phyloP scores from a whole-genome alignment of 30 jellyfish, hydroid and myxozoan genomes.

The Mastigias papua region DNA sequence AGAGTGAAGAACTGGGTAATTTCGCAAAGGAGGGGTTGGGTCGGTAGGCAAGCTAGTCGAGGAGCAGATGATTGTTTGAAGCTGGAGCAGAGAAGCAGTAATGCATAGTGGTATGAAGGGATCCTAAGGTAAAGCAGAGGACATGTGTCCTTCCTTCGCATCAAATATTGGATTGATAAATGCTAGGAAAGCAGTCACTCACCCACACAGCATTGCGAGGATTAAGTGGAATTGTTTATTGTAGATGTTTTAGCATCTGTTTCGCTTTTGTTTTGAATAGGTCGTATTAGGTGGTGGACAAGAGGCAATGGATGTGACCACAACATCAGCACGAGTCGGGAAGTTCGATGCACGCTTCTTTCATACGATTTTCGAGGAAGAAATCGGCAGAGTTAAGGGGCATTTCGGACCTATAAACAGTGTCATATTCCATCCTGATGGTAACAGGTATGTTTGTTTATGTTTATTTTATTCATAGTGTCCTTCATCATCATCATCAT shows the following conservation, averaged over 20 bases:
- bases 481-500: too few relatives aligned
- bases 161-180: too few relatives aligned
- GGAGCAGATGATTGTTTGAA: too few relatives aligned
- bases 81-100: too few relatives aligned
- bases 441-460: slow-evolving; percentile 73
- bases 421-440: slow-evolving; percentile 94
- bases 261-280: slow-evolving; percentile 16
- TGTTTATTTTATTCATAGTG: neutral
- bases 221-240: neutral
- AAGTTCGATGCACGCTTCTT: slow-evolving; percentile 96
- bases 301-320: slow-evolving; percentile 99
- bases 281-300: slow-evolving; percentile 99
- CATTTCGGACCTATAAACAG: slow-evolving; percentile 98
- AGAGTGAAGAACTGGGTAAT: too few relatives aligned
- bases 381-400: slow-evolving; percentile 97
- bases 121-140: too few relatives aligned
- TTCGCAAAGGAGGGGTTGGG: too few relatives aligned
- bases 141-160: too few relatives aligned
- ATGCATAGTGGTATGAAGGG: too few relatives aligned
- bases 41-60: too few relatives aligned
- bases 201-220: too few relatives aligned
- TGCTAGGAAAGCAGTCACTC: too few relatives aligned
- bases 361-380: slow-evolving; percentile 97
- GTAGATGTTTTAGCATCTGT: neutral
- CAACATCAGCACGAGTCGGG: slow-evolving; percentile 95